Percentiles rank a stretch among this genome's conserved stretches.
Evolutionary conservation across 1,140 invertebrate species (phyloP).

Genomic region (Nixonia krombeini): DNA sequence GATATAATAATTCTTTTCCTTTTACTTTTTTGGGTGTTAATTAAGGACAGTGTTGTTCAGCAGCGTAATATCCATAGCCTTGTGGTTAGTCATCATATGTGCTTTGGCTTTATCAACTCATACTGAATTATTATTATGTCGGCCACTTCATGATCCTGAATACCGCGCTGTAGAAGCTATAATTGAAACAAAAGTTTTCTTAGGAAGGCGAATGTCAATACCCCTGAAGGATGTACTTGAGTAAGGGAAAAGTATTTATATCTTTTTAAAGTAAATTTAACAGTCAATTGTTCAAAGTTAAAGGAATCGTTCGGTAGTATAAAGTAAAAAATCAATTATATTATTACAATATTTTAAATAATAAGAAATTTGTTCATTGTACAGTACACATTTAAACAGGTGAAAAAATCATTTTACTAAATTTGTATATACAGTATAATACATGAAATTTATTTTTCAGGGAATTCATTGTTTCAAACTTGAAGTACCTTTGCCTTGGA

Average conservation of each 20-base stretch:
- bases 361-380: not conserved
- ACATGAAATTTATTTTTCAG: no score
- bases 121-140: conserved; percentile 62
- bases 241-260: conserved; percentile 46
- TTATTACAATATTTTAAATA: not conserved
- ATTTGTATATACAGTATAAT: no score
- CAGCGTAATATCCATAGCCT: conserved; percentile 57
- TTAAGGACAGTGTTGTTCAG: conserved; percentile 56
- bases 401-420: no score
- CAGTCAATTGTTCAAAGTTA: not conserved
- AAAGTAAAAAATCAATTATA: no score
- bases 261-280: no score
- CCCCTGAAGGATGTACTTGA: conserved; percentile 61
- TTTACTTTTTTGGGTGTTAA: conserved; percentile 27
- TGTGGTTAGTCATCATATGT: conserved; percentile 59
- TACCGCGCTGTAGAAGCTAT: conserved; percentile 60
- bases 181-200: conserved; percentile 58
- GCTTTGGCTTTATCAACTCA: conserved; percentile 58
- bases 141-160: conserved; percentile 63
- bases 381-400: not conserved
- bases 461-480: no score
- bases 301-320: no score
- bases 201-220: conserved; percentile 55
- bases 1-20: no score
- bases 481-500: no score